These are phyloP conservation scores for Propithecus perrieri DNA, from an alignment of 2,797 vertebrate genomes.

Conservation along the genomic window DNA sequence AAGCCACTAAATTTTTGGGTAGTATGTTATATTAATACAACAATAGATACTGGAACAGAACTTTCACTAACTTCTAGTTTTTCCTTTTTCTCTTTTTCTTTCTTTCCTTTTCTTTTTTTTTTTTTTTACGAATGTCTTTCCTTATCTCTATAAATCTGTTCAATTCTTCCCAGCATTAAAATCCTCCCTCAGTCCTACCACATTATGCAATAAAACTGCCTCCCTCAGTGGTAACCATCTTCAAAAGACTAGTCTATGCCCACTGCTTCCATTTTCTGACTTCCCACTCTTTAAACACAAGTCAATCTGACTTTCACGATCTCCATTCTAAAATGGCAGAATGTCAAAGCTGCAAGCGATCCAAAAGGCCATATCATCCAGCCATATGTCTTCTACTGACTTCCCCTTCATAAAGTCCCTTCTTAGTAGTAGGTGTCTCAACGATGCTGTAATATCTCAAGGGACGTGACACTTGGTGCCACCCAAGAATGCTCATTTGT, in stretches of 20 bases:
- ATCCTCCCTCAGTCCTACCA: background rate
- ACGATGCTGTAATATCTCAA: background rate
- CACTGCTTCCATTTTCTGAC: background rate
- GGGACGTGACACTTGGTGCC: background rate
- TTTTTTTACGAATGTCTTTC: background rate
- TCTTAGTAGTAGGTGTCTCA: background rate
- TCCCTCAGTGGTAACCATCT: background rate
- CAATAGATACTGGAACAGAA: background rate
- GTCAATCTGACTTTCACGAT: background rate
- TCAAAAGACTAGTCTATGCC: background rate
- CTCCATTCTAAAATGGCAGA: constrained; percentile 37
- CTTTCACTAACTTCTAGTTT: background rate
- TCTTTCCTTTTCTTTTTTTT: background rate
- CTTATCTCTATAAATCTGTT: background rate
- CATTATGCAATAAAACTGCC: background rate
- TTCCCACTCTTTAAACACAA: background rate
- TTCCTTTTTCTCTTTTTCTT: background rate
- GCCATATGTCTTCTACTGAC: background rate
- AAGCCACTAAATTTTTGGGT: background rate
- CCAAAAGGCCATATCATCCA: background rate
- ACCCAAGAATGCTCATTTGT: background rate
- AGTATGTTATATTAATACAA: background rate
- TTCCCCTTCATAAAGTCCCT: background rate
- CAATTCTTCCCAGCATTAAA: background rate
- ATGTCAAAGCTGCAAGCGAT: background rate